Evolutionary conservation across 2,113 vertebrate species (phyloP).

Genomic region (Nestor notabilis): DNA sequence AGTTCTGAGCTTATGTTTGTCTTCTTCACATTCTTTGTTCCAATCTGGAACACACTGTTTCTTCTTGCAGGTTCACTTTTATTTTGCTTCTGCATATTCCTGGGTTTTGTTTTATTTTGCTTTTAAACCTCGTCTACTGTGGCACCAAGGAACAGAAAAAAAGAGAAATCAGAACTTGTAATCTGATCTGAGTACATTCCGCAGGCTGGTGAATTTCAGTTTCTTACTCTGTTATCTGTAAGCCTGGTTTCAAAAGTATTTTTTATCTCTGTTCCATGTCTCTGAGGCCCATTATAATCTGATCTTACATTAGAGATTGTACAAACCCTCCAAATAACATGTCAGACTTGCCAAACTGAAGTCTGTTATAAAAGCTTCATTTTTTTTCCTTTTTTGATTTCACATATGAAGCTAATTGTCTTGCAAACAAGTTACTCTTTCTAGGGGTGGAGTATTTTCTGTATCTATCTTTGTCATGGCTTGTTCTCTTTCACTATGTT

Average conservation of each 20-base stretch:
- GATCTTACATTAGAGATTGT: neutral
- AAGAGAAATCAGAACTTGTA: neutral
- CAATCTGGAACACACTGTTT: neutral
- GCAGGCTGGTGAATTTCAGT: neutral
- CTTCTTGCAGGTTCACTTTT: neutral
- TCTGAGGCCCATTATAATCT: neutral
- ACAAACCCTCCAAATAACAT: neutral
- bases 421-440: neutral
- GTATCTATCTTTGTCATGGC: neutral
- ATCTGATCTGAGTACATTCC: constrained; percentile 5
- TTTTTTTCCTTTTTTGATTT: neutral
- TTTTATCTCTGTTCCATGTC: neutral
- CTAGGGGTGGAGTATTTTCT: neutral
- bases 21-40: neutral
- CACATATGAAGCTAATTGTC: neutral
- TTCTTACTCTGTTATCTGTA: neutral
- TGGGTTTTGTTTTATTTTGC: neutral
- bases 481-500: neutral
- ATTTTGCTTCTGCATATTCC: neutral
- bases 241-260: neutral
- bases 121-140: neutral
- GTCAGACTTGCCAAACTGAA: neutral
- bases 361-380: neutral
- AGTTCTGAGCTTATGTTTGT: neutral
- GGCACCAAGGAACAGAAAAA: neutral